Evolutionary conservation across 2,888 invertebrate genomes (phyloP), one percentile per base, ranked within the genome.

Genomic region (Stenodema calcarata): DNA sequence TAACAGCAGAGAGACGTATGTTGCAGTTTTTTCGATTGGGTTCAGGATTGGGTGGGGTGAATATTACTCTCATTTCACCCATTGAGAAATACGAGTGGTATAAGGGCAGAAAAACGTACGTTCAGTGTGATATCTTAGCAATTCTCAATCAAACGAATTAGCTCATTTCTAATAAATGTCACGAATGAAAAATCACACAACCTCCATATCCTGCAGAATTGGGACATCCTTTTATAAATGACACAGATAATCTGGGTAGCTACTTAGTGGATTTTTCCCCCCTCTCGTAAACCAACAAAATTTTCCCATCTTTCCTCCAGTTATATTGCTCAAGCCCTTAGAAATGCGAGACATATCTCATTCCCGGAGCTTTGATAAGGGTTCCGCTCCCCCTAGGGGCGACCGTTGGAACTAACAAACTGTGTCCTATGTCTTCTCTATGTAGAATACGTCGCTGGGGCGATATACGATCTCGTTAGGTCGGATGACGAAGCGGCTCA

Each of bases 391-490:
- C 62, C 62, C 62, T 62, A 23, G 27, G 62, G 62, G 62, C 23
- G 62, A 27, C 62, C 23, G 23, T 7, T 23, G 62, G 62, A 62
- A 62, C 62, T 62, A 62, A 62, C 62, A 62, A 62, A 62, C 62
- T 62, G 62, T 62, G 62, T 23, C 62, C 62, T 62, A 62, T 23
- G 62, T 23, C 62, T 62, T 62, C 62, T 62, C 23, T 62, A 62
- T 62, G 62, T 23, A 62, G 3, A 62, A 23, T 62, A 62, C 62
- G 62, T 62, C 62, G 6, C 62, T 0, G 23, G 7, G 62, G 18
- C 62, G 62, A 62, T 62, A 62, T 62, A 62, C 62, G 62, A 62
- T 62, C 62, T 62, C 62, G 62, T 62, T 62, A 62, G 62, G 62
- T 62, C 62, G 62, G 62, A 62, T 62, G 62, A 62, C 23, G 23